Base-by-base conservation (phyloP, 2,113 vertebrate species). In the Lontra canadensis region DNA sequence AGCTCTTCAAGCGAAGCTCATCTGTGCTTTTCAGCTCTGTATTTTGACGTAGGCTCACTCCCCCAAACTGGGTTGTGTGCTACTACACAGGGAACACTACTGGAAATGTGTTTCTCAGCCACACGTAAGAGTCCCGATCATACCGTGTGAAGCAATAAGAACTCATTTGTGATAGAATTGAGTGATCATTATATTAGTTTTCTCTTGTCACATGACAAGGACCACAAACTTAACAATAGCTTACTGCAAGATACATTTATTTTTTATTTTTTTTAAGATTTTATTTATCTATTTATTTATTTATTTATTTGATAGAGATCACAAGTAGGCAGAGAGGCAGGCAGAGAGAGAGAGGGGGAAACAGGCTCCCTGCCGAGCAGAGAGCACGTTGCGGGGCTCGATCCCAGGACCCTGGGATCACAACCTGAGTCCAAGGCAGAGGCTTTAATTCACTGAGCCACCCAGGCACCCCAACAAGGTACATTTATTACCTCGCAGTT, bases 41-140 rank as follows among this genome's bases (percentile, higher is more conserved):
- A 21, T 52, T 95, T 39, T 67, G 76, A 63, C 4, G 6, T 69
- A 29, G 52, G 9, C 26, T 83, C 6, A 12, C 12, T 29, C 42
- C 6, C 1, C 21, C 36, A 76, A n/a, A 7, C 23, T 42, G 23
- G 25, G 15, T 12, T 36, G 8, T 34, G 14, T 67, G 15, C 3
- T n/a, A 49, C 17, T n/a, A 17, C 2, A 1, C 11, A 23, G 25
- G 18, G n/a, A 63, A 55, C 14, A 36, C n/a, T 34, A 0, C 13
- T 63, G 44, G 4, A 31, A 79, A 80, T 8, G 34, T 14, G 2
- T 44, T 80, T 96, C 63, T 93, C 10, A 55, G 34, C 4, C 49
- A 18, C 18, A 3, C 10, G 15, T 65, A 31, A 85, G 81, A 63
- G 14, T 90, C 85, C 84, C 7, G 13, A 10, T 67, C 20, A 23